Evolutionary conservation across 2,113 vertebrate genomes (phyloP).

Genomic region (Xiphophorus couchianus): DNA sequence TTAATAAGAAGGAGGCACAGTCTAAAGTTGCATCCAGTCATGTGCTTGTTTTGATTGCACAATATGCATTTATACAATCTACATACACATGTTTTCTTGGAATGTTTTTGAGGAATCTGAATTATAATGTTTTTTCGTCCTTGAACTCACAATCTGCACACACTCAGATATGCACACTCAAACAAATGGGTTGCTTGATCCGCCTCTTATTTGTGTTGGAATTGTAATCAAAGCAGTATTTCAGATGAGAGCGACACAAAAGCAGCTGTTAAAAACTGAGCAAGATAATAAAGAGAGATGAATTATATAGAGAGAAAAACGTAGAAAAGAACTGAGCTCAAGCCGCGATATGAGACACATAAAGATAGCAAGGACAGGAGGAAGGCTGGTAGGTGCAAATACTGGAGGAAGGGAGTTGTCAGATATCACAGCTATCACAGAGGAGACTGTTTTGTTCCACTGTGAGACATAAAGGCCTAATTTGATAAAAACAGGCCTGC

Average conservation of each 20-base stretch:
- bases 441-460: conserved; percentile 19
- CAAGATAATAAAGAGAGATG: conserved; percentile 12
- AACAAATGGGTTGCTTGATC: conserved; percentile 34
- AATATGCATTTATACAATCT: not conserved
- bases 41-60: not conserved
- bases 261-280: conserved; percentile 24
- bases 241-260: conserved; percentile 39
- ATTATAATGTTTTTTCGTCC: conserved; percentile 25
- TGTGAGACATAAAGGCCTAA: conserved; percentile 24
- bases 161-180: not conserved
- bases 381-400: conserved; percentile 23
- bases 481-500: conserved; percentile 42
- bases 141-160: conserved; percentile 13
- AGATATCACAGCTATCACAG: conserved; percentile 22
- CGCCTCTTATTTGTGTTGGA: conserved; percentile 27
- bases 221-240: conserved; percentile 43
- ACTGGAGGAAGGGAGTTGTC: conserved; percentile 13
- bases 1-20: not conserved
- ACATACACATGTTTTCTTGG: not conserved
- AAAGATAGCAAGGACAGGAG: conserved; percentile 31
- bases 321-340: conserved; percentile 16
- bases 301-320: conserved; percentile 27
- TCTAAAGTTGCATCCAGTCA: not conserved
- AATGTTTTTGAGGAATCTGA: not conserved
- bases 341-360: conserved; percentile 36